Evolutionary conservation across 1,140 invertebrate species (phyloP).

Genomic region (Bombyx mandarina): DNA sequence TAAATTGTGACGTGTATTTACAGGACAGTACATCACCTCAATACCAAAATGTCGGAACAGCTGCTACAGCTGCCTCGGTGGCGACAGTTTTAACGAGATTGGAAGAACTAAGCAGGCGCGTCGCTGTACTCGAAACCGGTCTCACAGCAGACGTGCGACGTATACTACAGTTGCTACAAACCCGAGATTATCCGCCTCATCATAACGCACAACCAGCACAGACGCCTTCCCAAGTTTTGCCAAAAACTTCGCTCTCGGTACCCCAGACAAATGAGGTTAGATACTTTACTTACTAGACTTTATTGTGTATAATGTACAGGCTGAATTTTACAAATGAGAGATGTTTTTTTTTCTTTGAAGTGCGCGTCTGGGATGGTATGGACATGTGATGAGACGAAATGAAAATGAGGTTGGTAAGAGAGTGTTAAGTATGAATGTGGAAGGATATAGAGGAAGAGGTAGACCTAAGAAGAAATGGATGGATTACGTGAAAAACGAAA

Average conservation of each 20-base stretch:
- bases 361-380: too few species aligned
- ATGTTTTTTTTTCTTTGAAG: too few species aligned
- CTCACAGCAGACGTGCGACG: slow-evolving; percentile 77
- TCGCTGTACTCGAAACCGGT: slow-evolving; percentile 75
- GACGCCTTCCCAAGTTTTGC: slow-evolving; percentile 45
- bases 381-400: too few species aligned
- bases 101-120: slow-evolving; percentile 76
- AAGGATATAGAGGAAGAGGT: too few species aligned
- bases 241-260: slow-evolving; percentile 60
- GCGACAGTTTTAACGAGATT: slow-evolving; percentile 68
- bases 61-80: slow-evolving; percentile 38
- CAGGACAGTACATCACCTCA: slow-evolving; percentile 58
- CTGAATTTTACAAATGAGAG: neutral
- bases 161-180: slow-evolving; percentile 77
- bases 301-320: neutral
- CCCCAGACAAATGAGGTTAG: slow-evolving; percentile 50
- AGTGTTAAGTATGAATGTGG: too few species aligned
- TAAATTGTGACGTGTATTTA: slow-evolving; percentile 3
- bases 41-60: slow-evolving; percentile 58
- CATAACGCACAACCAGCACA: slow-evolving; percentile 49
- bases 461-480: too few species aligned
- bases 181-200: slow-evolving; percentile 63
- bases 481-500: too few species aligned
- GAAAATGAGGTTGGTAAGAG: too few species aligned
- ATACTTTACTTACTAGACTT: too few species aligned